Evolutionary conservation across 2,797 vertebrate species (phyloP).

Genomic region (Peromyscus nudipes): DNA sequence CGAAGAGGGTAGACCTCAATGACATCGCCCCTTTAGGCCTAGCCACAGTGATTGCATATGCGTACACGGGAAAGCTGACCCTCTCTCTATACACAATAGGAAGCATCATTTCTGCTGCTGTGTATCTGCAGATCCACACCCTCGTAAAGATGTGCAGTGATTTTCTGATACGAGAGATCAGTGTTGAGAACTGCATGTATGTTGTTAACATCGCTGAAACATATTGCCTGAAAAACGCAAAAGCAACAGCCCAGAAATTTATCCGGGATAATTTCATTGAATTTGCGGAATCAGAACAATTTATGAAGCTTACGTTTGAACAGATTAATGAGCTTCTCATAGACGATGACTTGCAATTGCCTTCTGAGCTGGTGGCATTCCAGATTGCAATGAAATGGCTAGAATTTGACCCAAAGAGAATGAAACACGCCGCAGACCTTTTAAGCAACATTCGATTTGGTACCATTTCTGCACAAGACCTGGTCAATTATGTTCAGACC

Average conservation of each 20-base stretch:
- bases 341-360: constrained; percentile 97
- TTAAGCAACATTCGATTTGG: constrained; percentile 97
- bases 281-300: constrained; percentile 99
- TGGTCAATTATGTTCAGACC: constrained; percentile 97
- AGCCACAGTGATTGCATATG: constrained; percentile 96
- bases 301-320: constrained; percentile 99
- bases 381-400: constrained; percentile 99
- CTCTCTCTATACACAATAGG: constrained; percentile 98
- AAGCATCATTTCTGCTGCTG: constrained; percentile 97
- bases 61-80: constrained; percentile 98
- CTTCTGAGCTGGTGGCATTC: constrained; percentile 98
- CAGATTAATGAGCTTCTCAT: constrained; percentile 98
- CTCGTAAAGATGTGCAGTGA: constrained; percentile 99
- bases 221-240: constrained; percentile 95
- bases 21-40: constrained; percentile 96
- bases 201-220: constrained; percentile 97
- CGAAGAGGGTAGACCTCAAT: constrained; percentile 95
- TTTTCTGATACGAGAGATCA: constrained; percentile 97
- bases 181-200: constrained; percentile 99
- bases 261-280: constrained; percentile 99
- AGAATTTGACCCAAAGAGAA: constrained; percentile 98
- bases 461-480: constrained; percentile 98
- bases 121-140: constrained; percentile 95
- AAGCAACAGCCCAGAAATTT: constrained; percentile 96
- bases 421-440: constrained; percentile 96